phyloP scores from a whole-genome alignment of 1,140 invertebrate genomes.

The Brachionus calyciflorus region DNA sequence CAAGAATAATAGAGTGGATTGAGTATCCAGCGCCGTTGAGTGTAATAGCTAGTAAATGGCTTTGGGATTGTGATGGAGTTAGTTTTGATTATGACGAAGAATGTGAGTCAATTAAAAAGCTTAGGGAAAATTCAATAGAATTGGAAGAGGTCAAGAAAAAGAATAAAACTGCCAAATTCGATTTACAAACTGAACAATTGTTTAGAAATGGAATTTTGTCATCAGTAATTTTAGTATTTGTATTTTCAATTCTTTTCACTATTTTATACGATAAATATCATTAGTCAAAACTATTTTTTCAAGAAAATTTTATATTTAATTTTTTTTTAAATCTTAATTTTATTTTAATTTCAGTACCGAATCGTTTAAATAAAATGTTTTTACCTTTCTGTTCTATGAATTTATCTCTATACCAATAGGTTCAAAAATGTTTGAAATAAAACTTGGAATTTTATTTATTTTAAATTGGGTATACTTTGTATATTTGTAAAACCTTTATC shows the following conservation, averaged over 20 bases:
- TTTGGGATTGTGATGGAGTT: constrained; percentile 28
- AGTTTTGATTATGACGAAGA: constrained; percentile 46
- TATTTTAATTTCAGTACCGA: too few species aligned
- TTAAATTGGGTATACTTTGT: too few species aligned
- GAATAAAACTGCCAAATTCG: constrained; percentile 11
- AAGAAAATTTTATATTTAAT: too few species aligned
- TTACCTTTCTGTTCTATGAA: too few species aligned
- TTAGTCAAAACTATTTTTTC: too few species aligned
- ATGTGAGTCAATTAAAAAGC: constrained; percentile 17
- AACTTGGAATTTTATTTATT: too few species aligned
- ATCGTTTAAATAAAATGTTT: too few species aligned
- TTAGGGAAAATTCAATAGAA: neutral
- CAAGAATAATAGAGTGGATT: constrained; percentile 35
- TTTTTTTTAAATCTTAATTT: too few species aligned
- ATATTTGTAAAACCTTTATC: too few species aligned
- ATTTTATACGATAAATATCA: constrained; percentile 38
- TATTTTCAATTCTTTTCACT: constrained; percentile 29
- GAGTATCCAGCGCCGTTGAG: constrained; percentile 20
- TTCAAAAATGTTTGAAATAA: too few species aligned
- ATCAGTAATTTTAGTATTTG: neutral
- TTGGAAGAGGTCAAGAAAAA: neutral
- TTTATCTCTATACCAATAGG: too few species aligned
- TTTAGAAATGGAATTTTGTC: constrained; percentile 43
- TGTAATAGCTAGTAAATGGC: constrained; percentile 12
- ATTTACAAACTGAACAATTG: constrained; percentile 13